Base-by-base conservation (phyloP, 2,113 vertebrate genomes). In the Apodemus speciosus region DNA sequence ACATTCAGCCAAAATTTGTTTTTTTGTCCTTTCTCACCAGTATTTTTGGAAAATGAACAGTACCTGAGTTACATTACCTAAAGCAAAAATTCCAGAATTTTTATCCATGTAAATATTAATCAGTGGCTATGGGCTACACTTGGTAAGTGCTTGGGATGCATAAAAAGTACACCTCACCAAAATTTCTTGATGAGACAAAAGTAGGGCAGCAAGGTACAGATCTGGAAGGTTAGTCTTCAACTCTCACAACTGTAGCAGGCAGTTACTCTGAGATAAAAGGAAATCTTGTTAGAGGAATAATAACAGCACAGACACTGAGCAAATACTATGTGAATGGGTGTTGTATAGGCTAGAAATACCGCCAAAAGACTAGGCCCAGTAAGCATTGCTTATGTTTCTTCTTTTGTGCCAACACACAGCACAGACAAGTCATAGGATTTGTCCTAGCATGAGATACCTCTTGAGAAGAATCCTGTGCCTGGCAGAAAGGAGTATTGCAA, bases 111-210 rank as follows among this genome's bases (percentile, higher is more conserved):
- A 56, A 56, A 56, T 16, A 56, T 68, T 35, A 56, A 30, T 85
- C 60, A 77, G 0, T 66, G 21, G 18, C n/a, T 73, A 11, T 2
- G 13, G 30, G 58, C 20, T 58, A 68, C 13, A 46, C 49, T 51
- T 27, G 6, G 1, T 32, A 90, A 35, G 20, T 43, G 7, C 3
- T 3, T 1, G 6, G 4, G 3, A 0, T 85, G 23, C 8, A 11
- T n/a, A 25, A 73, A 53, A 75, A 71, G 8, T 2, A 6, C 15
- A 58, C 0, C 27, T 66, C 30, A 46, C 60, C 80, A 30, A 38
- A 21, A 75, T 58, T 79, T 92, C 84, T 69, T 66, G 43, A 46
- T 38, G 25, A 93, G 1, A 5, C 30, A 93, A 30, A 71, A 8
- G 30, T 58, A 56, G 56, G 25, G 25, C 38, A 66, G 9, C 6